phyloP scores from a whole-genome alignment of 2,888 invertebrate species.

The Amiota minor region DNA sequence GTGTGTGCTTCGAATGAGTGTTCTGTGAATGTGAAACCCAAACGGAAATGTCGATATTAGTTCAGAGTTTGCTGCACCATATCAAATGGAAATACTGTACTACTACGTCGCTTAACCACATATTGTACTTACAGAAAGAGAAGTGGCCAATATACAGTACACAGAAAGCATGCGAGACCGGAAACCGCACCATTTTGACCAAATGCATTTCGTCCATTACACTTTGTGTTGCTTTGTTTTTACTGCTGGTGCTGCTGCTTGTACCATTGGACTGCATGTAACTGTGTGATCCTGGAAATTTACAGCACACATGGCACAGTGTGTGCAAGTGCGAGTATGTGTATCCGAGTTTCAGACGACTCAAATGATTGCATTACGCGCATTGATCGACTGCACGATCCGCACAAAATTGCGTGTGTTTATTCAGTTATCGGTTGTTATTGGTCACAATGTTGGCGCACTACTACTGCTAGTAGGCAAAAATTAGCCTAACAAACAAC shows the following conservation, averaged over 20 bases:
- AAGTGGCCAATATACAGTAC: background rate
- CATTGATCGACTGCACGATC: too few relatives aligned
- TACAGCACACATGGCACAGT: background rate
- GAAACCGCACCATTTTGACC: conserved; percentile 21
- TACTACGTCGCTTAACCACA: background rate
- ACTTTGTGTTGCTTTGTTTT: conserved; percentile 2
- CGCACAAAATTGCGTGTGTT: background rate
- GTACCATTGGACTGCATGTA: background rate
- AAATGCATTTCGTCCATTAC: background rate
- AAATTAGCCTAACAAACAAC: background rate
- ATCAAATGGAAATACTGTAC: conserved; percentile 1
- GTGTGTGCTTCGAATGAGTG: conserved; percentile 45
- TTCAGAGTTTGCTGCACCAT: conserved; percentile 35
- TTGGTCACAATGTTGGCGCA: too few relatives aligned
- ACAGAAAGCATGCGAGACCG: background rate
- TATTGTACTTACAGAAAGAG: background rate
- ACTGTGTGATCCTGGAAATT: background rate
- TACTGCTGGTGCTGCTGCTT: background rate
- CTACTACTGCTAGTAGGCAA: background rate
- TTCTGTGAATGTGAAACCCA: conserved; percentile 62
- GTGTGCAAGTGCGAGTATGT: too few relatives aligned
- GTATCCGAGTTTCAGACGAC: too few relatives aligned
- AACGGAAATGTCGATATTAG: conserved; percentile 66
- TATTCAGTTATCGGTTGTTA: background rate
- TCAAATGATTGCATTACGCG: too few relatives aligned